Evolutionary conservation across 2,113 vertebrate species (phyloP).

Genomic region (Clarias macrocephalus): DNA sequence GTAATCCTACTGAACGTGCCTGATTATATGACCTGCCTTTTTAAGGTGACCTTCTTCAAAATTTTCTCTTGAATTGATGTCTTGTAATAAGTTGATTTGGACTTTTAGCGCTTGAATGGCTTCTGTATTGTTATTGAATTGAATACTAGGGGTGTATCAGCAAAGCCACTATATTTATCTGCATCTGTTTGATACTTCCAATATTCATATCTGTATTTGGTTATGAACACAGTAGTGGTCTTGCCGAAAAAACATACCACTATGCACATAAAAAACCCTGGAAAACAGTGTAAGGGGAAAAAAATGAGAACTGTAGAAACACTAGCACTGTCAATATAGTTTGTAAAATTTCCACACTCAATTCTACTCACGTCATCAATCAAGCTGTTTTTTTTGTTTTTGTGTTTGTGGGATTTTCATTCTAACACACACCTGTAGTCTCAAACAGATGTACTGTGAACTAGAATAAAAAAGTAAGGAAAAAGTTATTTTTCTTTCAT

Average conservation of each 20-base stretch:
- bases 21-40: not conserved
- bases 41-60: not conserved
- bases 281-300: not conserved
- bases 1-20: slow-evolving; percentile 41
- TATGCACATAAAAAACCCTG: not conserved
- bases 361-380: not conserved
- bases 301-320: not conserved
- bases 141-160: not conserved
- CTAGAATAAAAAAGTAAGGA: not conserved
- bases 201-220: not conserved
- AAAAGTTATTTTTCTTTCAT: too few relatives aligned
- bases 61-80: not conserved
- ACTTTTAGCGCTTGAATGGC: not conserved
- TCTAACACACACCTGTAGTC: not conserved
- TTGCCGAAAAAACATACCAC: not conserved
- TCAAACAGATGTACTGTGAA: not conserved
- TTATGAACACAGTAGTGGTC: not conserved
- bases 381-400: not conserved
- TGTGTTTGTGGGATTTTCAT: not conserved
- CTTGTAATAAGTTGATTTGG: not conserved
- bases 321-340: not conserved
- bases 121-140: too few relatives aligned
- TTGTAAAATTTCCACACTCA: not conserved
- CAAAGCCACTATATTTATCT: not conserved
- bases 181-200: not conserved